phyloP scores from a whole-genome alignment of 2,888 invertebrate genomes.

The Dysmachus trigonus region DNA sequence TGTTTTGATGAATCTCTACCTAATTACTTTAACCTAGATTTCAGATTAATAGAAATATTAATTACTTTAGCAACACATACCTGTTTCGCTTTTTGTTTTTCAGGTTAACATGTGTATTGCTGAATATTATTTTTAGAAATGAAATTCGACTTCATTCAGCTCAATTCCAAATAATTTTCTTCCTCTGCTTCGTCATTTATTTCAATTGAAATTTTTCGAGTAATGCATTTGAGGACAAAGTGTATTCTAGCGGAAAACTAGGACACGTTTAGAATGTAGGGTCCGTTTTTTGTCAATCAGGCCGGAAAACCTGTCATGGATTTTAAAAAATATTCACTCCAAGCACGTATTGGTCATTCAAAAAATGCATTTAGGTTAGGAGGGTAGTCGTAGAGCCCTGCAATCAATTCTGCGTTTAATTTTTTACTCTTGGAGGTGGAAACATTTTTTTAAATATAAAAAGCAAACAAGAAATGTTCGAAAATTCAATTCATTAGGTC shows the following conservation, averaged over 20 bases:
- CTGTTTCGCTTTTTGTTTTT: not conserved
- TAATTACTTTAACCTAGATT: too few relatives aligned
- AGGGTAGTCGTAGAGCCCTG: not conserved
- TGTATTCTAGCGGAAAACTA: not conserved
- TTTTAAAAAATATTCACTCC: not conserved
- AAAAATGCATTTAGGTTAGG: not conserved
- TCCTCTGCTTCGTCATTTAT: not conserved
- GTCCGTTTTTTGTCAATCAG: not conserved
- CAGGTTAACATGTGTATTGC: not conserved
- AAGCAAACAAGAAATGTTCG: not conserved
- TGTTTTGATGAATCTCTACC: too few relatives aligned
- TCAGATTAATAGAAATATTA: too few relatives aligned
- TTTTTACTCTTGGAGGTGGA: not conserved
- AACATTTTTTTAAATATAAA: not conserved
- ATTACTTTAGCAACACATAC: not conserved
- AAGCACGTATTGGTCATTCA: not conserved
- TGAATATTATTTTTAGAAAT: not conserved
- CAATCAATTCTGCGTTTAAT: not conserved
- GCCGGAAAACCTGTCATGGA: not conserved
- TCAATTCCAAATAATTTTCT: not conserved
- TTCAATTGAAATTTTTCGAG: not conserved
- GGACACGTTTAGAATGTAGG: not conserved
- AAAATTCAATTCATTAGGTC: not conserved
- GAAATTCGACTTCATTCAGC: not conserved
- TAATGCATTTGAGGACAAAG: not conserved